Evolutionary conservation across 2,797 vertebrate species (phyloP).

Genomic region (Emydoidea blandingii): DNA sequence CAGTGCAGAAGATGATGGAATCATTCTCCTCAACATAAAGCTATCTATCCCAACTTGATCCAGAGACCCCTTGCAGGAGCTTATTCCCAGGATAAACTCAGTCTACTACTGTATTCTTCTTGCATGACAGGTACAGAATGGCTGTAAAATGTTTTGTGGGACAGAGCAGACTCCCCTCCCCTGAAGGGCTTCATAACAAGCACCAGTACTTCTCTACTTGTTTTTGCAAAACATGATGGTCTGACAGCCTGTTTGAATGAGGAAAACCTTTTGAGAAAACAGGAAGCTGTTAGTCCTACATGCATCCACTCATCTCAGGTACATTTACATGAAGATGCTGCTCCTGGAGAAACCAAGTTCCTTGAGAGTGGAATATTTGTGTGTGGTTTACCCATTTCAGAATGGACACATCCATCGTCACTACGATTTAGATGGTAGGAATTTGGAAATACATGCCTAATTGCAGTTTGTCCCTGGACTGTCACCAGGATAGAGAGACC

Average conservation of each 20-base stretch:
- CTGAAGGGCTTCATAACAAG: not conserved
- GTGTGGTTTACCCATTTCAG: not conserved
- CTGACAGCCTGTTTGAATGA: not conserved
- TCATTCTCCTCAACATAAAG: no score
- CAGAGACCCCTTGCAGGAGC: not conserved
- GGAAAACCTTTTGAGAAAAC: not conserved
- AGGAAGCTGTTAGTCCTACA: not conserved
- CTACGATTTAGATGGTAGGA: not conserved
- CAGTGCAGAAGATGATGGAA: not conserved
- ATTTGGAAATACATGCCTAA: not conserved
- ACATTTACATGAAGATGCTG: constrained; percentile 8
- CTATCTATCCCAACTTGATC: fast-evolving
- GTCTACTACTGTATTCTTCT: not conserved
- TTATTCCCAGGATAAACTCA: not conserved
- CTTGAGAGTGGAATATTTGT: not conserved
- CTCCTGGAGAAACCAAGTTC: constrained; percentile 19
- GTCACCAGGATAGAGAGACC: not conserved
- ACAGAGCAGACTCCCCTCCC: not conserved
- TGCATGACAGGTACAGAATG: not conserved
- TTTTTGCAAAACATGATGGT: not conserved
- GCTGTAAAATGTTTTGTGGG: not conserved
- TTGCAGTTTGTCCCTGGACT: not conserved
- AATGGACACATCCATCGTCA: not conserved
- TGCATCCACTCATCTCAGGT: not conserved
- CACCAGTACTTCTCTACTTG: not conserved